Conservation (phyloP, 2,888 invertebrate genomes). For the Carabus problematicus region DNA sequence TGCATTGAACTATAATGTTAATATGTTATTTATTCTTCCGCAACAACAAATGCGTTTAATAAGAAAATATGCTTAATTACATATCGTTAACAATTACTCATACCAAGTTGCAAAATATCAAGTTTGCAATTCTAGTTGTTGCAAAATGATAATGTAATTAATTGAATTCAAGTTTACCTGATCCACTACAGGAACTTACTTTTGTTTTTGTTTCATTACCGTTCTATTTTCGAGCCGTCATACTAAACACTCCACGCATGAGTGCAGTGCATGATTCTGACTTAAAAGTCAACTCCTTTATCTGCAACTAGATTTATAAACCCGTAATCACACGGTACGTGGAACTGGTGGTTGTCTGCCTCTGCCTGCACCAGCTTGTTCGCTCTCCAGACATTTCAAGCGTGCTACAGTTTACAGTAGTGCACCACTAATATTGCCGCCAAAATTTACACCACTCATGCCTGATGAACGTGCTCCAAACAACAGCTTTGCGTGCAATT, state of each 20-base stretch:
- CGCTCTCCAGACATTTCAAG: too few relatives aligned
- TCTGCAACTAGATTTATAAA: conserved; percentile 9
- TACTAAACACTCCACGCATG: conserved; percentile 9
- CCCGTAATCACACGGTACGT: neutral
- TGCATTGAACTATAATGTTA: conserved; percentile 10
- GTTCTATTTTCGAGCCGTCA: conserved; percentile 12
- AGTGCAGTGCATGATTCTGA: conserved; percentile 9
- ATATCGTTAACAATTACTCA: conserved; percentile 32
- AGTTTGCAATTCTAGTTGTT: conserved; percentile 26
- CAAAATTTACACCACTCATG: too few relatives aligned
- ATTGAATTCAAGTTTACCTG: conserved; percentile 21
- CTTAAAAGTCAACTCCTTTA: conserved; percentile 19
- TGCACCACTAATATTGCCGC: too few relatives aligned
- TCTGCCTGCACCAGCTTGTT: too few relatives aligned
- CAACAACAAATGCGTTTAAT: conserved; percentile 17
- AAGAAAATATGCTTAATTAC: conserved; percentile 28
- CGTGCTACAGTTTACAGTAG: too few relatives aligned
- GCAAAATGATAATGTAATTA: conserved; percentile 36
- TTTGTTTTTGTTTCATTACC: conserved; percentile 27
- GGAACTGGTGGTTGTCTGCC: too few relatives aligned
- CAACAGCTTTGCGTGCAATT: too few relatives aligned
- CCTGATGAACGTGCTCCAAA: too few relatives aligned
- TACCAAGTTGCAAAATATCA: conserved; percentile 29
- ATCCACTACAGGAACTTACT: conserved; percentile 21
- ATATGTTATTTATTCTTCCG: conserved; percentile 30